These are phyloP conservation scores for Eptatretus burgeri DNA, from an alignment of 2,113 vertebrate species.

Conservation along the genomic window DNA sequence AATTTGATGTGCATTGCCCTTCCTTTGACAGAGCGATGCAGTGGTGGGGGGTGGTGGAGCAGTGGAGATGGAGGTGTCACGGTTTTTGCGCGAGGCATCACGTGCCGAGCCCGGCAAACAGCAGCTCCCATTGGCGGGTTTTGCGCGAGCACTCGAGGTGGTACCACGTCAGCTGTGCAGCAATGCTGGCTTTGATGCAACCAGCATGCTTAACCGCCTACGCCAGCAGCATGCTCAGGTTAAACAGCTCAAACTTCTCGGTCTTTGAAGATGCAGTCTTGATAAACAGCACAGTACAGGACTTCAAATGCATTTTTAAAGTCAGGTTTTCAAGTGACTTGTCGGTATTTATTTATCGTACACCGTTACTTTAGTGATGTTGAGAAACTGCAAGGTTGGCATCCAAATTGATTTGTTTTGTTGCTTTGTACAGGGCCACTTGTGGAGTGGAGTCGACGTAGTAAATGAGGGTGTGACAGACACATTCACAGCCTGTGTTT, in stretches of 20 bases:
- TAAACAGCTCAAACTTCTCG: neutral
- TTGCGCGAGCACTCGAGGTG: conserved; percentile 76
- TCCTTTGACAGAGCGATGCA: conserved; percentile 40
- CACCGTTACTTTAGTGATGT: neutral
- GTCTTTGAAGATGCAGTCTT: no score
- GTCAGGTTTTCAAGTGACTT: neutral
- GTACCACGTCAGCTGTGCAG: conserved; percentile 88
- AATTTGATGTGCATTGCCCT: neutral
- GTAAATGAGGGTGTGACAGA: conserved; percentile 78
- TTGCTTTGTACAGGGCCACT: conserved; percentile 26
- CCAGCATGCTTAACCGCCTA: conserved; percentile 95
- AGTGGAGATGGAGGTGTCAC: conserved; percentile 93
- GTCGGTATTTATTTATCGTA: neutral
- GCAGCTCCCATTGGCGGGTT: conserved; percentile 76
- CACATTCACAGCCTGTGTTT: conserved; percentile 51
- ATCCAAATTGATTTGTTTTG: neutral
- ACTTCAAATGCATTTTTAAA: no score
- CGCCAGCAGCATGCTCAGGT: conserved; percentile 85
- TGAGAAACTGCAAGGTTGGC: neutral
- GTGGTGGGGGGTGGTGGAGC: conserved; percentile 69
- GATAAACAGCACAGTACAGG: no score
- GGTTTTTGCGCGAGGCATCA: conserved; percentile 65
- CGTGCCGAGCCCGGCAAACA: conserved; percentile 86
- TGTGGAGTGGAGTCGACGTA: conserved; percentile 73
- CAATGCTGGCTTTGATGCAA: conserved; percentile 94